Conservation (phyloP, 2,113 vertebrate species). For the Xiphias gladius region DNA sequence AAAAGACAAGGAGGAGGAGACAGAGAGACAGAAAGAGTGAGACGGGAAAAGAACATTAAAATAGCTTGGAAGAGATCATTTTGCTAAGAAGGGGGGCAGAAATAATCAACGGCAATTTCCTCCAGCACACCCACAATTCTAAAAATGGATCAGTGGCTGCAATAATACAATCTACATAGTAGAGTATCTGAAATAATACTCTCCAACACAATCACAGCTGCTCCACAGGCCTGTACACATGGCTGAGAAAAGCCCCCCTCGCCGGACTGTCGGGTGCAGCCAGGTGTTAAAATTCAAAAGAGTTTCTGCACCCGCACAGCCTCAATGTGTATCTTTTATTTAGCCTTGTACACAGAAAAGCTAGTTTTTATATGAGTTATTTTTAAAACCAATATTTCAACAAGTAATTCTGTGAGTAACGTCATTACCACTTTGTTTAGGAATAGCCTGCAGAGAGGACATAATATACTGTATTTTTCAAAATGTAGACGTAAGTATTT, state of each 20-base stretch:
- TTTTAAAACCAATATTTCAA: neutral
- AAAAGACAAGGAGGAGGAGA: neutral
- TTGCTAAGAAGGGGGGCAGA: neutral
- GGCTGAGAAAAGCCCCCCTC: neutral
- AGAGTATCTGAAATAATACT: slow-evolving; percentile 34
- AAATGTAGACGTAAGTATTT: no score
- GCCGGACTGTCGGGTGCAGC: no score
- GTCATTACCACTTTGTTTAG: slow-evolving; percentile 3
- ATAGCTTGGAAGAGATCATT: neutral
- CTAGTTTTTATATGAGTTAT: neutral
- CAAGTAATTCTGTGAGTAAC: neutral
- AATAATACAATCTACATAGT: slow-evolving; percentile 51
- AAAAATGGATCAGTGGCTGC: slow-evolving; percentile 31
- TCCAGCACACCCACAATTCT: slow-evolving; percentile 13
- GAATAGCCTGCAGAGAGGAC: neutral
- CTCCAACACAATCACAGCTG: slow-evolving; percentile 50
- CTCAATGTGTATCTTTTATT: neutral
- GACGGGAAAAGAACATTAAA: neutral
- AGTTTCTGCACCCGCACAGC: slow-evolving; percentile 2
- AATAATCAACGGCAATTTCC: slow-evolving; percentile 41
- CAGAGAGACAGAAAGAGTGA: slow-evolving; percentile 3
- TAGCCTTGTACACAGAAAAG: neutral
- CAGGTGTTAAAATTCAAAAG: slow-evolving; percentile 7
- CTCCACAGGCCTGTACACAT: slow-evolving; percentile 12
- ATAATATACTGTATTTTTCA: no score